These are phyloP conservation scores for Anarhynchus alexandrinus DNA, from an alignment of 2,113 vertebrate species.

Conservation along the genomic window DNA sequence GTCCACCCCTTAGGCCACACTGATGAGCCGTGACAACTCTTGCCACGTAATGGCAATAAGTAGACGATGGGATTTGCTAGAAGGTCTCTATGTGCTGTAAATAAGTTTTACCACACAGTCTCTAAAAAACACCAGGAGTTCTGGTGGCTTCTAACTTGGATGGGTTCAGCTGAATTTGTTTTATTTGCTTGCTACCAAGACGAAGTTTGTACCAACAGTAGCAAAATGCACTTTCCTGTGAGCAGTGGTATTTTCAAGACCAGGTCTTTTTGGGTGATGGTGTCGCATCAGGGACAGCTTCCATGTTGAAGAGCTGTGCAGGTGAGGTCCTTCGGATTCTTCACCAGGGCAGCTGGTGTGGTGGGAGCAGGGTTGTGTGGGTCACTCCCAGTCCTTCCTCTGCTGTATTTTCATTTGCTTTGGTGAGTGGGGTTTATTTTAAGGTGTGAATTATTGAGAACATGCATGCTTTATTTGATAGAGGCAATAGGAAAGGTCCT, in stretches of 20 bases:
- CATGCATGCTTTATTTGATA: not conserved
- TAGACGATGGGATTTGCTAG: slow-evolving; percentile 4
- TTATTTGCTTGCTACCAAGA: not conserved
- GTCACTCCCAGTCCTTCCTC: not conserved
- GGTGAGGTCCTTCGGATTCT: not conserved
- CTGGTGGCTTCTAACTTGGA: not conserved
- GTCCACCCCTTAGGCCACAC: not conserved
- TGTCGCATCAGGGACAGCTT: not conserved
- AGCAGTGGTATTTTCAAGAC: not conserved
- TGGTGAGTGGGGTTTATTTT: not conserved
- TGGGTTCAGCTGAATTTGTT: slow-evolving; percentile 3
- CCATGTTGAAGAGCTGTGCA: not conserved
- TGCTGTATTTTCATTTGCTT: not conserved
- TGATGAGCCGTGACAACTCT: not conserved
- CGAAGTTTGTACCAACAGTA: not conserved
- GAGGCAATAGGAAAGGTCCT: not conserved
- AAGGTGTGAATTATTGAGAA: not conserved
- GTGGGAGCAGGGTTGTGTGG: not conserved
- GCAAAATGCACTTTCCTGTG: not conserved
- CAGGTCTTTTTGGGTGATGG: not conserved
- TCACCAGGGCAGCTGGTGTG: not conserved
- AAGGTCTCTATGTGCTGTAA: not conserved
- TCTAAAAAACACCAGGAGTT: not conserved
- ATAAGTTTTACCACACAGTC: not conserved
- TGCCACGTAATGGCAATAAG: slow-evolving; percentile 21